Conservation (phyloP, 1,140 invertebrate species). For the Drosophila guanche region DNA sequence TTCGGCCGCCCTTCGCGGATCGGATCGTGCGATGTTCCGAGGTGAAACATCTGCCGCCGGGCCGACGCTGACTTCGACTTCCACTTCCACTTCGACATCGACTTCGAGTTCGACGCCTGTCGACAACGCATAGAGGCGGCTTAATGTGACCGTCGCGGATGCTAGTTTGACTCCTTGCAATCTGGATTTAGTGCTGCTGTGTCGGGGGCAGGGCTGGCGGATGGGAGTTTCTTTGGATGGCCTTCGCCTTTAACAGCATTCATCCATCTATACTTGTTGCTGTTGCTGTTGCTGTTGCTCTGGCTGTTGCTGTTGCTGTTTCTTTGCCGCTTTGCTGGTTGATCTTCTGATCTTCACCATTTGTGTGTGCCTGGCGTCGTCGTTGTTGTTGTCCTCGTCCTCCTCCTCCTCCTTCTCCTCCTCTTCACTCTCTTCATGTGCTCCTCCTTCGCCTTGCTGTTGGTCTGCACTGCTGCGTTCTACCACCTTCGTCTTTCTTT, state of each 20-base stretch:
- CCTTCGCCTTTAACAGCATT: constrained; percentile 78
- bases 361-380: constrained; percentile 47
- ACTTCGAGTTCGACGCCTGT: constrained; percentile 27
- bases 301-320: constrained; percentile 33
- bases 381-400: constrained; percentile 25
- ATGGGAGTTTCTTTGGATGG: constrained; percentile 63
- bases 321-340: constrained; percentile 36
- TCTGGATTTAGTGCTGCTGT: constrained; percentile 59
- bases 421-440: constrained; percentile 12
- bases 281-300: constrained; percentile 17
- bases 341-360: constrained; percentile 77
- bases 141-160: constrained; percentile 71
- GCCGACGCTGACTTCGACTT: constrained; percentile 21
- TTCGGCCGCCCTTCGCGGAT: constrained; percentile 32
- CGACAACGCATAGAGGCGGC: constrained; percentile 59
- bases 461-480: constrained; percentile 8
- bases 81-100: no score
- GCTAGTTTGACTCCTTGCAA: constrained; percentile 59
- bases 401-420: constrained; percentile 29
- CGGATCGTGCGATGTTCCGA: constrained; percentile 32
- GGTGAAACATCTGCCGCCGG: constrained; percentile 54
- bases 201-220: constrained; percentile 15
- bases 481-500: constrained; percentile 17
- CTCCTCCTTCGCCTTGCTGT: constrained; percentile 15
- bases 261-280: constrained; percentile 68